A percentile compares a stretch with the other conserved stretches of the same genome.
Evolutionary conservation across 1,140 invertebrate genomes (phyloP).

Genomic region (Megalonaias nervosa): DNA sequence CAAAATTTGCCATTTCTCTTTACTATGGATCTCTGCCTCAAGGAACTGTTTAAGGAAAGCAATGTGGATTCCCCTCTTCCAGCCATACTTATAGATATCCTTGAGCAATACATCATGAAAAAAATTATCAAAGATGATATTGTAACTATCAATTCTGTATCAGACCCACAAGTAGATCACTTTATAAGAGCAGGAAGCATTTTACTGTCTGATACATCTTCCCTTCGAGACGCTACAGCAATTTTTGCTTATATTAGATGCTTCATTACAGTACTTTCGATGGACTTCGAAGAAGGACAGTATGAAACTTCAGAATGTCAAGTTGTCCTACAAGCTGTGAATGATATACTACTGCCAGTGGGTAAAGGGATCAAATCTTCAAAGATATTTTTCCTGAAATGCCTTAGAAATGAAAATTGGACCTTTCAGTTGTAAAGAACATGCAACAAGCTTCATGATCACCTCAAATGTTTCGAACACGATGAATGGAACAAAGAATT

Average conservation of each 20-base stretch:
- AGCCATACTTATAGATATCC: no score
- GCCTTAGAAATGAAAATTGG: neutral
- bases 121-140: no score
- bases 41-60: no score
- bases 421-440: neutral
- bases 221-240: conserved; percentile 1
- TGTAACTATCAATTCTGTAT: no score
- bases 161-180: no score
- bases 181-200: no score
- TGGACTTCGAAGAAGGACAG: neutral
- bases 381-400: conserved; percentile 13
- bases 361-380: neutral
- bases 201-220: neutral
- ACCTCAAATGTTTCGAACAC: neutral
- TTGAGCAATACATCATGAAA: no score
- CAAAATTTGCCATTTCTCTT: no score
- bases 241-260: conserved; percentile 17
- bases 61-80: no score
- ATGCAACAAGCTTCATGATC: neutral
- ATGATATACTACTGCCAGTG: neutral
- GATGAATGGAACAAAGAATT: conserved; percentile 7
- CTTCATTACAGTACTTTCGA: neutral
- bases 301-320: neutral
- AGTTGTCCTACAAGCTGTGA: neutral
- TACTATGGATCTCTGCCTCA: no score